These are phyloP conservation scores for Neomorphus geoffroyi DNA, from an alignment of 2,797 vertebrate species.

Conservation along the genomic window DNA sequence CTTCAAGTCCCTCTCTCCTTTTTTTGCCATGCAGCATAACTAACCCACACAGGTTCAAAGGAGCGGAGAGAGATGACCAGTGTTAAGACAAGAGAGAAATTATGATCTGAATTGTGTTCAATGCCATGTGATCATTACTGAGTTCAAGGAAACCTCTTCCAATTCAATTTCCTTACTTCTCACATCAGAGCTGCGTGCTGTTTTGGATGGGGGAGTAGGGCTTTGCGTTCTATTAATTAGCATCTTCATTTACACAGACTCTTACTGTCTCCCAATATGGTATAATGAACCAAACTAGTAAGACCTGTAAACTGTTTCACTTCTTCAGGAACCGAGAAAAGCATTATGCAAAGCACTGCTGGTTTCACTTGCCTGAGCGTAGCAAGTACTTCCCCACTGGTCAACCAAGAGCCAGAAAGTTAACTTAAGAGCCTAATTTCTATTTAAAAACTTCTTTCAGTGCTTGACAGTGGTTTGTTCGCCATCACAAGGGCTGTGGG, in stretches of 20 bases:
- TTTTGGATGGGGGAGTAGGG: neutral
- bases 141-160: neutral
- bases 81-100: neutral
- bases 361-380: accelerated
- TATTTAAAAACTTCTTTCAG: neutral
- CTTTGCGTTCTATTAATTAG: neutral
- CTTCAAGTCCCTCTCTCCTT: neutral
- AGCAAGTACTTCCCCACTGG: accelerated
- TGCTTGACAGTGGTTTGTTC: neutral
- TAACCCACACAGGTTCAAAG: neutral
- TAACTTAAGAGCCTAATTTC: neutral
- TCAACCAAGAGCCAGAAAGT: neutral
- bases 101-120: neutral
- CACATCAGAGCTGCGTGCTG: neutral
- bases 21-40: neutral
- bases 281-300: neutral
- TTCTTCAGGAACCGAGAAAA: neutral
- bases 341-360: neutral
- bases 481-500: neutral
- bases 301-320: neutral
- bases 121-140: accelerated
- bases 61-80: neutral
- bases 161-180: neutral
- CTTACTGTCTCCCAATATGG: neutral
- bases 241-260: neutral